phyloP scores from a whole-genome alignment of 2,113 vertebrate species.

The Muscicapa adusta region DNA sequence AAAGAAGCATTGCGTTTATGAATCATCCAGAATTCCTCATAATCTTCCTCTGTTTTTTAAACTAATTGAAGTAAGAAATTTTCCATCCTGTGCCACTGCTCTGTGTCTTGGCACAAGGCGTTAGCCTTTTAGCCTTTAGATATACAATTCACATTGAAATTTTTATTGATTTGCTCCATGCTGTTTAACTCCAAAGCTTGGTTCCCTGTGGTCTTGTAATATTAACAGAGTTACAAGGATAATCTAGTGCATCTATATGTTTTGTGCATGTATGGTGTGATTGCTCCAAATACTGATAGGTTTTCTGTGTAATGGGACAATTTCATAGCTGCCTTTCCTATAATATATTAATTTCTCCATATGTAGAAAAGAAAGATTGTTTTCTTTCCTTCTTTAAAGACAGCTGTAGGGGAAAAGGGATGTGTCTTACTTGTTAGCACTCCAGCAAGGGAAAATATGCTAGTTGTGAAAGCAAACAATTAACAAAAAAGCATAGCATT shows the following conservation, averaged over 20 bases:
- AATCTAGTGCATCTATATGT: not conserved
- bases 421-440: not conserved
- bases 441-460: not conserved
- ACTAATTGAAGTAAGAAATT: not conserved
- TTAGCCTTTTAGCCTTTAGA: not conserved
- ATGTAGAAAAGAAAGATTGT: not conserved
- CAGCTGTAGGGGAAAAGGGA: fast-evolving
- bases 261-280: not conserved
- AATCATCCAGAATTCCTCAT: not conserved
- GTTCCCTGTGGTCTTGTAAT: not conserved
- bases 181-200: not conserved
- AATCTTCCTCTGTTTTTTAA: not conserved
- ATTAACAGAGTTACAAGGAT: not conserved
- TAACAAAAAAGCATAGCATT: not conserved
- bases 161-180: not conserved
- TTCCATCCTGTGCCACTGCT: not conserved
- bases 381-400: not conserved
- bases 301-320: not conserved
- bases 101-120: not conserved
- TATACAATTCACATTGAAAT: not conserved
- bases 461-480: not conserved
- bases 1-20: not conserved
- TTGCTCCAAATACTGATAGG: not conserved
- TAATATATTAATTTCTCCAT: not conserved
- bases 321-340: not conserved